Base-by-base conservation (phyloP, 2,113 vertebrate species). In the Tinamus guttatus region DNA sequence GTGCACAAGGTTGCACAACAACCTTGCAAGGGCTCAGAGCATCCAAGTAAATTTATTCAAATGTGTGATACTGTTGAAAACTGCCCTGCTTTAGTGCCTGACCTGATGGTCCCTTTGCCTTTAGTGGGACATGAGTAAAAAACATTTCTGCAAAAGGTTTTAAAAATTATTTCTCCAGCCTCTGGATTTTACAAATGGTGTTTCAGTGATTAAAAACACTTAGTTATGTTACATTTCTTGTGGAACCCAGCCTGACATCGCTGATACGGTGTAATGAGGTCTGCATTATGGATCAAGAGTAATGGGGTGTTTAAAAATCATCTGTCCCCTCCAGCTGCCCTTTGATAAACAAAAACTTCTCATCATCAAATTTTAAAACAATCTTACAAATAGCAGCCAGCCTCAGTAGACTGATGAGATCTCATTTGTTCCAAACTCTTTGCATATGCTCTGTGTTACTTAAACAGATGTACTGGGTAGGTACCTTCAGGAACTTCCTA, bases 341-440 rank as follows among this genome's bases (percentile, higher is more conserved):
- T 87, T 82, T 70, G 49, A 87, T 59, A 94, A 95, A 93, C 60
- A 91, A 77, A 95, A 79, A 2, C 11, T 73, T 40, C 7, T 51
- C 9, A 60, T 64, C 47, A 85, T 85, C 25, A 59, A 67, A 93
- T 93, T 95, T 91, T 92, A 91, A 94, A 95, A 77, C 40, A 65
- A 49, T 85, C 63, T 83, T 73, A 63, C 40, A 81, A 95, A 81
- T 34, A 87, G 36, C 47, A 87, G 38, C 60, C 65, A 56, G 14
- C 16, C 28, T 64, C 36, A 58, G 36, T 12, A 80, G 87, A 82
- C 1, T 2, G 41, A 74, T 78, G 65, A 81, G 38, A 64, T 63
- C 30, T 81, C 20, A 54, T 81, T 83, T 93, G 45, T 81, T 77
- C 63, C 59, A 65, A 17, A 28, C 12, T 52, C 43, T 40, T 69